Percentiles rank a stretch among this genome's conserved stretches.
phyloP scores from a whole-genome alignment of 2,888 invertebrate species.

The Erebia epiphron region DNA sequence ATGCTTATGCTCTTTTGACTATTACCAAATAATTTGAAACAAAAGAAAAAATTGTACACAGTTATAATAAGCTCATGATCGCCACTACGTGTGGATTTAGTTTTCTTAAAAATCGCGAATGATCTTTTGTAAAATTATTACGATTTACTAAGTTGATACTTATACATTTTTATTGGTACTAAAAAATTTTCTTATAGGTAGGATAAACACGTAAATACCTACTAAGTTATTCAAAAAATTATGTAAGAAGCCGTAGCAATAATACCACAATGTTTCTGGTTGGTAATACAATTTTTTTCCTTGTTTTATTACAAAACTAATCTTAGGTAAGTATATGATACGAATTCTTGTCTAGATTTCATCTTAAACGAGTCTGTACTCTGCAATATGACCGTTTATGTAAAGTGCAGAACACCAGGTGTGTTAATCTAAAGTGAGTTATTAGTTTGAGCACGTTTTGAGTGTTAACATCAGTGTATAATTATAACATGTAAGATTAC shows the following conservation, averaged over 20 bases:
- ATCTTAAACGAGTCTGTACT: not conserved
- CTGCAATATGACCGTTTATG: not conserved
- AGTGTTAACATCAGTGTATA: not conserved
- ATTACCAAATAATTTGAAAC: no score
- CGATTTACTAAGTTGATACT: no score
- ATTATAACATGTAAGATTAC: no score
- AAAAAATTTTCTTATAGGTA: no score
- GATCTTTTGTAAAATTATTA: no score
- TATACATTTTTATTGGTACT: no score
- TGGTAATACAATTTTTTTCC: not conserved
- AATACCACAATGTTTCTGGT: not conserved
- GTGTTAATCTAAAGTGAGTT: conserved; percentile 13
- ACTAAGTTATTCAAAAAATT: not conserved
- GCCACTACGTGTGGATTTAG: no score
- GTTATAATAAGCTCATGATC: no score
- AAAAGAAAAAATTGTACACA: no score
- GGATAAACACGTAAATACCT: no score
- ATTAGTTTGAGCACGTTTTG: conserved; percentile 1
- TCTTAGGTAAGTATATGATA: not conserved
- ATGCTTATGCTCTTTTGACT: no score
- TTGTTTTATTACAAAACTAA: not conserved
- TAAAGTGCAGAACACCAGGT: conserved; percentile 9
- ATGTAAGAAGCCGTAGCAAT: not conserved
- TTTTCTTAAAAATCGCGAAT: no score
- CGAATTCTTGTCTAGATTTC: not conserved